Conservation (phyloP, 2,888 invertebrate genomes). For the Lochmaea capreae region DNA sequence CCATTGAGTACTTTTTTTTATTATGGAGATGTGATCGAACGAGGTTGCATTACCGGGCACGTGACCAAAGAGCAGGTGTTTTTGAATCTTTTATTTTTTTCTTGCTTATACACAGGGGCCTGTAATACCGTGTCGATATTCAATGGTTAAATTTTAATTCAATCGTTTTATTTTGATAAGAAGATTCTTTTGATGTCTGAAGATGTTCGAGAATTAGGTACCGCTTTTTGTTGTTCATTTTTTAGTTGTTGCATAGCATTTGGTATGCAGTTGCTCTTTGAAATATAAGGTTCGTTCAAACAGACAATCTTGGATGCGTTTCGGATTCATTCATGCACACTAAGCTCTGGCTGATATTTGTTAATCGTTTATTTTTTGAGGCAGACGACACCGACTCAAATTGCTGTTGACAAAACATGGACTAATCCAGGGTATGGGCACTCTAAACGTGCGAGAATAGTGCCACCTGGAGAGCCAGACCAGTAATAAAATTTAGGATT, state of each 20-base stretch:
- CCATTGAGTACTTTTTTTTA: slow-evolving; percentile 36
- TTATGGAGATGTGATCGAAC: slow-evolving; percentile 32
- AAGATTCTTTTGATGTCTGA: neutral
- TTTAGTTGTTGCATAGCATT: neutral
- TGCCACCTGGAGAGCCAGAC: no score
- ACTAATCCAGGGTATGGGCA: no score
- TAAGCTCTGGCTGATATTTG: no score
- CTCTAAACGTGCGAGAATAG: no score
- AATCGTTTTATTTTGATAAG: slow-evolving; percentile 17
- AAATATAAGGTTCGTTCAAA: no score
- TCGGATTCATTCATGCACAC: no score
- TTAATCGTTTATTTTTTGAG: no score
- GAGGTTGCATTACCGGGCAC: slow-evolving; percentile 36
- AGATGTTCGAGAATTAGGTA: neutral
- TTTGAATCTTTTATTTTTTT: slow-evolving; percentile 24
- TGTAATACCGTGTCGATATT: slow-evolving; percentile 6
- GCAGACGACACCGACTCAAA: no score
- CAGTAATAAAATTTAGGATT: no score
- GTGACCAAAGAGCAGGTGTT: slow-evolving; percentile 34
- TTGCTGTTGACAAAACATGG: no score
- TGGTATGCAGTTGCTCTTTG: neutral
- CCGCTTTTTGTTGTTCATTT: neutral
- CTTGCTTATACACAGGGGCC: slow-evolving; percentile 14
- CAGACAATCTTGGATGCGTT: no score
- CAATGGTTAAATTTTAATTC: slow-evolving; percentile 8